Base-by-base conservation (phyloP, 2,888 invertebrate genomes). In the Nomada fucata region DNA sequence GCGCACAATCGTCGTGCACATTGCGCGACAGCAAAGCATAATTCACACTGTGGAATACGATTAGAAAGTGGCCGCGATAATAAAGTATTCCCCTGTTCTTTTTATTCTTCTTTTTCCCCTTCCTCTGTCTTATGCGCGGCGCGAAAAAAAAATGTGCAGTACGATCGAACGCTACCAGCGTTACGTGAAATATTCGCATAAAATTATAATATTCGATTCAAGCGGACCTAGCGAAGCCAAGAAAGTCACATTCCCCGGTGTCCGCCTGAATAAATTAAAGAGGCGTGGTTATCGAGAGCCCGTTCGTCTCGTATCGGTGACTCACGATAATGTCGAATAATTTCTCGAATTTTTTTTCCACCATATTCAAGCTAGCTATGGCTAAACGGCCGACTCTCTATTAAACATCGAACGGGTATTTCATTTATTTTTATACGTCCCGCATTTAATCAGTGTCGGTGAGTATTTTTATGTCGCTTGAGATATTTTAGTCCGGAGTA, bases 251-350 rank as follows among this genome's bases (percentile, higher is more conserved):
- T 69, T 80, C 64, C 26, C 59, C 47, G 26, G 57, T 50, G 71
- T 36, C 57, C 53, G 63, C 63, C 47, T 63, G 71, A 71, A 82
- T 80, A 81, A 81, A 78, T 82, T 72, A 80, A 75, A 61, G 63
- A 72, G 76, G 82, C 72, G 82, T 80, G 82, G 82, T 71, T 61
- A 67, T 42, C 63, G 57, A 13, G 36, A n/a, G 13, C 44, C 44
- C 75, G 55, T 79, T 75, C 79, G 81, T 81, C 69, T 81, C 78
- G 78, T 73, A 73, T 78, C 81, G 60, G 29, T 75, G 74, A 79
- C 63, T 71, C 67, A 70, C 71, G 74, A 71, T 68, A 72, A 82
- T 47, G 26, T 57, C 53, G 67, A 75, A 68, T 68, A 70, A 79
- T 82, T 82, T 81, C 53, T 65, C 60, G 53, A 23, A 73, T 61